Percentiles rank a stretch among this genome's conserved stretches.
These are phyloP conservation scores for Phortica variegata DNA, from an alignment of 1,140 invertebrate genomes.

Conservation along the genomic window DNA sequence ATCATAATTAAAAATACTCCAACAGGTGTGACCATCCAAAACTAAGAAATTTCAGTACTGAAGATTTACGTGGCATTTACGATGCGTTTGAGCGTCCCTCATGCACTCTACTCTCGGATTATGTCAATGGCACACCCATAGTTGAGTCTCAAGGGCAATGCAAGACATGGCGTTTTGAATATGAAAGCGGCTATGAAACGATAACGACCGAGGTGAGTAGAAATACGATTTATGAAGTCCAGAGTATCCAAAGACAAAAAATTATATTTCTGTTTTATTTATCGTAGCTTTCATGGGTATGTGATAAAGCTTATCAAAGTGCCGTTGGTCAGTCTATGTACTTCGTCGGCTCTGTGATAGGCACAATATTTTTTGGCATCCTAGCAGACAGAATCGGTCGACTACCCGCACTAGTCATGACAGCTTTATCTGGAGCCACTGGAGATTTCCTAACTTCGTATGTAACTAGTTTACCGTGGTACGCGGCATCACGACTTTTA, in stretches of 20 bases:
- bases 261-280: conserved; percentile 23
- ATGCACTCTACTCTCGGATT: conserved; percentile 10
- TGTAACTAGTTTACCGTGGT: conserved; percentile 56
- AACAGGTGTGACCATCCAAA: conserved; percentile 16
- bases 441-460: conserved; percentile 61
- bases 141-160: conserved; percentile 31
- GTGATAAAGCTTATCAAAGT: conserved; percentile 61
- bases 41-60: conserved; percentile 6
- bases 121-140: not conserved
- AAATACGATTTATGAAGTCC: too few relatives aligned
- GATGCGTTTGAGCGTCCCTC: not conserved
- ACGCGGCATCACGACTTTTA: conserved; percentile 60
- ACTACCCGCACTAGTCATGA: conserved; percentile 60
- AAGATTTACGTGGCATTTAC: conserved; percentile 9
- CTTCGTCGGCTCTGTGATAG: conserved; percentile 63
- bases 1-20: too few relatives aligned
- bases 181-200: conserved; percentile 58
- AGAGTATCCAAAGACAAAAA: conserved; percentile 25
- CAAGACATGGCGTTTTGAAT: conserved; percentile 57
- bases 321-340: conserved; percentile 64
- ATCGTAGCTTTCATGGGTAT: conserved; percentile 64
- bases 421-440: conserved; percentile 59
- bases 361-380: conserved; percentile 61
- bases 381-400: conserved; percentile 63
- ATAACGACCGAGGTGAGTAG: conserved; percentile 61